A percentile compares a stretch with the other conserved stretches of the same genome.
Evolutionary conservation across 2,888 invertebrate species (phyloP).

Genomic region (Norana najaformis): DNA sequence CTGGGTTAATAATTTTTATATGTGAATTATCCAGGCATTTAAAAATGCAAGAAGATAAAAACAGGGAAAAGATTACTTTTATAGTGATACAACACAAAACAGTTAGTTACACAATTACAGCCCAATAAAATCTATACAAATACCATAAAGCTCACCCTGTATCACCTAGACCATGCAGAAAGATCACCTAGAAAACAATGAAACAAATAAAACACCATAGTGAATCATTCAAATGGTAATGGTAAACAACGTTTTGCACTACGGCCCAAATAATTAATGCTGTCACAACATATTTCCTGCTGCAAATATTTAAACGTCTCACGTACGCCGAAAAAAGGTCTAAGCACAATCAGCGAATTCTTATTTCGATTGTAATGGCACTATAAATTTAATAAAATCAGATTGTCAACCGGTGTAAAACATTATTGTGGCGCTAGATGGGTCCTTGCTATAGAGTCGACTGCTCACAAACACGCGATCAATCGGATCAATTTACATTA

Average conservation of each 20-base stretch:
- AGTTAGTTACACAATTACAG: conserved; percentile 28
- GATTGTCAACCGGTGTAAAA: not conserved
- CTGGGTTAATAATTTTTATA: no score
- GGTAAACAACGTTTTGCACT: not conserved
- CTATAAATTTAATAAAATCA: not conserved
- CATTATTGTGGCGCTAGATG: not conserved
- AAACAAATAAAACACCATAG: conserved; percentile 36
- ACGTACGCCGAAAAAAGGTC: not conserved
- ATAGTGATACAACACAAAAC: not conserved
- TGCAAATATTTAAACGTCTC: not conserved
- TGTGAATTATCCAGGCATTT: no score
- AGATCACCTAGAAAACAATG: conserved; percentile 88
- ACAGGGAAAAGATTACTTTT: not conserved
- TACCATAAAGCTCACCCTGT: conserved; percentile 78
- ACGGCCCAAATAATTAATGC: not conserved
- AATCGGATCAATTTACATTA: conserved; percentile 2
- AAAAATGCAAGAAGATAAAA: no score
- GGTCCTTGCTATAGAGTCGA: not conserved
- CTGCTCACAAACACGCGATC: not conserved
- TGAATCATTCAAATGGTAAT: no score
- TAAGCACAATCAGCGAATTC: not conserved
- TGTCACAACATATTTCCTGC: not conserved
- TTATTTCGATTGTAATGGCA: not conserved
- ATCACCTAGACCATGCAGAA: conserved; percentile 92
- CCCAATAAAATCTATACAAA: conserved; percentile 23